Evolutionary conservation across 1,140 invertebrate genomes (phyloP), one percentile per base, ranked within the genome.

Genomic region (Tetramorium alpestre): DNA sequence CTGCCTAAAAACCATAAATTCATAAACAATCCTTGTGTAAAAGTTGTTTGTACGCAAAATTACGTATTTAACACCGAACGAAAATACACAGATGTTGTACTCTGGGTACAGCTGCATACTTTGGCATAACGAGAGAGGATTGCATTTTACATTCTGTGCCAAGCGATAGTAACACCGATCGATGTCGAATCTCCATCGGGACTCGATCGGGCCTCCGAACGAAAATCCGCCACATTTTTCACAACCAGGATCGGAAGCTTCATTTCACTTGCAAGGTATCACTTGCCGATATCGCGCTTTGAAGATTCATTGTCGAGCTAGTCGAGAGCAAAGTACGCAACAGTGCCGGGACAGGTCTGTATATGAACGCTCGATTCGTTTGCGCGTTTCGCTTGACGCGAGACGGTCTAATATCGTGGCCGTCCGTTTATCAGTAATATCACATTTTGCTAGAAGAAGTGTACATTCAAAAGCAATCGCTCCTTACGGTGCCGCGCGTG

Each of bases 361-460:
- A 58, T 67, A 58, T 73, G 38, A 85, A 77, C 38, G 25, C 16
- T 78, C 60, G 58, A 85, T 78, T 78, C 8, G 33, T 51, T 85
- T 33, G 51, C 44, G 56, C 18, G 16, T 64, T 56, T 41, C 47
- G 58, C 22, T 75, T 54, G 28, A 60, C 47, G 69, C 64, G 64
- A 89, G 67, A 89, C 86, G 51, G 1, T 89, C 51, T 86, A 81
- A 60, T 41, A 69, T 89, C 62, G 72, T 22, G 47, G 56, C 47
- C 62, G 58, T 84, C 49, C 65, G 44, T 86, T 89, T 89, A 86
- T 73, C 47, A 76, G 78, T 89, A 90, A 80, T 90, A 87, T 89
- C 85, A 90, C 89, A 90, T 90, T 89, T 90, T 49, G 54, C 56
- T 90, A 85, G 64, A 67, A 88, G 82, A 89, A 88, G 77, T 89